Conservation (phyloP, 2,888 invertebrate genomes). For the Ophraella communa region DNA sequence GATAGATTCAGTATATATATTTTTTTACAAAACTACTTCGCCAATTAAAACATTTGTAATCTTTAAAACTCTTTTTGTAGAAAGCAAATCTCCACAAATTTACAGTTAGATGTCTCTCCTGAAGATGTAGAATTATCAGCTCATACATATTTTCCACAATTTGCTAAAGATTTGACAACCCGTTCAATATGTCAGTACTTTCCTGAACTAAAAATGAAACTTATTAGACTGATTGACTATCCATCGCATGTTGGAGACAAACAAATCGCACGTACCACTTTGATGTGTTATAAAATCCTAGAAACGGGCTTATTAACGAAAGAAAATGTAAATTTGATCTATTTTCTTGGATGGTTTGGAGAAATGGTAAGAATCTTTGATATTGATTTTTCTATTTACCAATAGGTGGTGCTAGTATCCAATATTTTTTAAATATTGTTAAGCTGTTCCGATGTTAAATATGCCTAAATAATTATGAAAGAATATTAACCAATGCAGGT, state of each 20-base stretch:
- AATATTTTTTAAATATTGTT: too few species aligned
- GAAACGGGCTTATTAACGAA: constrained; percentile 5
- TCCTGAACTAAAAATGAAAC: constrained; percentile 5
- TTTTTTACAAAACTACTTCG: too few species aligned
- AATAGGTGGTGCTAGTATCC: too few species aligned
- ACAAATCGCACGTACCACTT: not conserved
- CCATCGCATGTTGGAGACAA: constrained; percentile 4
- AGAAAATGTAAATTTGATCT: constrained; percentile 4
- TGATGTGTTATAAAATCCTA: constrained; percentile 12
- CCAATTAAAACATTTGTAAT: too few species aligned
- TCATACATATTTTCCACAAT: not conserved
- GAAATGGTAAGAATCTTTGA: constrained; percentile 12
- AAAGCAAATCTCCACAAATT: too few species aligned
- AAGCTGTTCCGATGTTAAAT: too few species aligned
- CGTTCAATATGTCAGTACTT: not conserved
- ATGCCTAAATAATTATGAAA: too few species aligned
- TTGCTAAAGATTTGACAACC: not conserved
- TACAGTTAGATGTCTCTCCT: too few species aligned
- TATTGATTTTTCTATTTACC: too few species aligned
- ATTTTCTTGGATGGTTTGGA: constrained; percentile 15
- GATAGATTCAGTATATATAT: too few species aligned
- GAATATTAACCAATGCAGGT: too few species aligned
- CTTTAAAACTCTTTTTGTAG: too few species aligned
- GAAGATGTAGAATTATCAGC: not conserved
- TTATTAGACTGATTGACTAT: constrained; percentile 2